A percentile compares a stretch with the other conserved stretches of the same genome.
Conservation (phyloP, 1,140 invertebrate species). For the Orius laevigatus region DNA sequence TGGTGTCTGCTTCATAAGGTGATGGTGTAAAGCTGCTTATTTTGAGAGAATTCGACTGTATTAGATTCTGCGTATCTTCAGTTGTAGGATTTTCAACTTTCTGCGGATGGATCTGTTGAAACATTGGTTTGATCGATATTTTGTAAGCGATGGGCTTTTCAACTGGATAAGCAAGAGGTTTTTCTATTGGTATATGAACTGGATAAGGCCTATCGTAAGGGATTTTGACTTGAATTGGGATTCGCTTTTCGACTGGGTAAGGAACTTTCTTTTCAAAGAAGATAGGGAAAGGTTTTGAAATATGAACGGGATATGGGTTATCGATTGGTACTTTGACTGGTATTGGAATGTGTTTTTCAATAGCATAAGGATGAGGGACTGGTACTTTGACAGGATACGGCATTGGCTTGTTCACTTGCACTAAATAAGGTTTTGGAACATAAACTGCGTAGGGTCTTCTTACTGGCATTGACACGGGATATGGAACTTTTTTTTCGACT, state of each 20-base stretch:
- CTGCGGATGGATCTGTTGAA: background rate
- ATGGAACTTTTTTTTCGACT: conserved; percentile 12
- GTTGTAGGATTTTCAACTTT: background rate
- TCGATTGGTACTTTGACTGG: conserved; percentile 43
- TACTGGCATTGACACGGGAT: conserved; percentile 11
- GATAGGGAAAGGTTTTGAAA: conserved; percentile 24
- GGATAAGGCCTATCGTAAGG: conserved; percentile 31
- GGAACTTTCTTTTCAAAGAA: conserved; percentile 19
- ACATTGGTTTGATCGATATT: background rate
- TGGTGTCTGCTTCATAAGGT: conserved; percentile 2
- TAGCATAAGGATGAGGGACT: conserved; percentile 21
- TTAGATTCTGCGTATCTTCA: background rate
- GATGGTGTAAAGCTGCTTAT: background rate
- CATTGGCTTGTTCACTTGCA: conserved; percentile 24
- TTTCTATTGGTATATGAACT: conserved; percentile 33
- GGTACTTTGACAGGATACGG: conserved; percentile 30
- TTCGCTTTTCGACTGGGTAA: conserved; percentile 46
- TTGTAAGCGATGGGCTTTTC: conserved; percentile 31
- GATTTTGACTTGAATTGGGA: conserved; percentile 46
- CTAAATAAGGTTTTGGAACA: conserved; percentile 24
- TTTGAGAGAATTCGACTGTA: background rate
- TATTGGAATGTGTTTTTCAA: conserved; percentile 21
- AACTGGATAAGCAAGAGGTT: conserved; percentile 22
- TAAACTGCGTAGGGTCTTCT: conserved; percentile 20
- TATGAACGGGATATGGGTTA: conserved; percentile 39